Evolutionary conservation across 2,888 invertebrate species (phyloP), one percentile per base, ranked within the genome.

Genomic region (Drosophila diplacantha): DNA sequence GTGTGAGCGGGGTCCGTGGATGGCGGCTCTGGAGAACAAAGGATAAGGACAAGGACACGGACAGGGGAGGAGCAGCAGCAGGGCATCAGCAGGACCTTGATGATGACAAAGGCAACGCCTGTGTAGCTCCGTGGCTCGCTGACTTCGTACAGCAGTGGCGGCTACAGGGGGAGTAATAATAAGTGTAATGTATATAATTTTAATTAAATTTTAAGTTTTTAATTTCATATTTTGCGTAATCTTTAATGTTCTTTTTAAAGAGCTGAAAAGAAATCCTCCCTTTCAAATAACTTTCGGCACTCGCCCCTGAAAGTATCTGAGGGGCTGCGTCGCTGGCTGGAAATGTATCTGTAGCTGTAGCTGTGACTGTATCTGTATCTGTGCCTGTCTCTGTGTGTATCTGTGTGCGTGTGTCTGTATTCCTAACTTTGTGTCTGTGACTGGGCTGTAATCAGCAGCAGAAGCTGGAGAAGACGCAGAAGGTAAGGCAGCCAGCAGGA

Each of bases 391-490:
- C 20, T 18, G 5, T 32, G 26, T 41, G n/a, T 39, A 7, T 18
- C 11, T 38, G 14, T 37, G 20, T 31, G 31, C n/a, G 12, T 38
- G 2, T n/a, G n/a, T n/a, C n/a, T 20, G 6, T 38, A 20, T 8
- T 47, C 26, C 26, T 44, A 26, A 34, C 49, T 55, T 35, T 50
- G 46, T 50, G 53, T 52, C 53, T 63, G 52, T 55, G 51, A 46
- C 69, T 68, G 51, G 54, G 46, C 38, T 56, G 74, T 78, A 78
- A 78, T 78, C 83, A 78, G 75, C 58, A 38, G 43, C 26, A 38
- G 79, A 67, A 72, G 72, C 38, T 14, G 26, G n/a, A 58, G 58
- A 26, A 34, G 32, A 29, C 22, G 39, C 14, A 8, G 54, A 29
- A 41, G 51, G 41, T 39, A 41, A 26, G 51, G 26, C 18, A 56